Evolutionary conservation across 2,797 vertebrate species (phyloP).

Genomic region (Lagodon rhomboides): DNA sequence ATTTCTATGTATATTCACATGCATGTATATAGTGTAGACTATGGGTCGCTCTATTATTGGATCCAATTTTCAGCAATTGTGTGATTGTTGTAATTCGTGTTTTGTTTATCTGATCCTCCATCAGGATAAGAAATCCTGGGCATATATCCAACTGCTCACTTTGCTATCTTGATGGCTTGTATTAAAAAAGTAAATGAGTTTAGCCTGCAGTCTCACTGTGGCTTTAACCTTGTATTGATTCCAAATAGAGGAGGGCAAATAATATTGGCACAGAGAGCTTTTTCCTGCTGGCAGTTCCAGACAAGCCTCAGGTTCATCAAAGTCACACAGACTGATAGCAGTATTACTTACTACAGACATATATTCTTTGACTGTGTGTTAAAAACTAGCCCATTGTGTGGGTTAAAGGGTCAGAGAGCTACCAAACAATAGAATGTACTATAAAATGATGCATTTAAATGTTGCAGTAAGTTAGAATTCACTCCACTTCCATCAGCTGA

Average conservation of each 20-base stretch:
- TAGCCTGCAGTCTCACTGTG: slow-evolving; percentile 14
- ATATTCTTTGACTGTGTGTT: background rate
- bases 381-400: background rate
- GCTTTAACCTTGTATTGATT: slow-evolving; percentile 39
- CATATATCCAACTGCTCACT: slow-evolving; percentile 36
- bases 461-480: background rate
- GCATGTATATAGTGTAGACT: too few species aligned
- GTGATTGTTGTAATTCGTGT: too few species aligned
- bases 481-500: background rate
- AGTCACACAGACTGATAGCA: background rate
- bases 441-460: background rate
- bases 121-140: slow-evolving; percentile 26
- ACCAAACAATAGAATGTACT: background rate
- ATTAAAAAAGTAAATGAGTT: too few species aligned
- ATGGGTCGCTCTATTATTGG: too few species aligned
- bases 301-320: background rate
- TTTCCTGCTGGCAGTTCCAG: background rate
- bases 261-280: background rate
- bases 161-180: slow-evolving; percentile 34
- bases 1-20: too few species aligned
- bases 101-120: background rate
- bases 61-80: too few species aligned
- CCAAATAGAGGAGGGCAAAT: background rate
- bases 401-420: background rate
- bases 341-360: background rate